A percentile compares a stretch with the other conserved stretches of the same genome.
Evolutionary conservation across 2,797 vertebrate genomes (phyloP).

Genomic region (Manis pentadactyla): DNA sequence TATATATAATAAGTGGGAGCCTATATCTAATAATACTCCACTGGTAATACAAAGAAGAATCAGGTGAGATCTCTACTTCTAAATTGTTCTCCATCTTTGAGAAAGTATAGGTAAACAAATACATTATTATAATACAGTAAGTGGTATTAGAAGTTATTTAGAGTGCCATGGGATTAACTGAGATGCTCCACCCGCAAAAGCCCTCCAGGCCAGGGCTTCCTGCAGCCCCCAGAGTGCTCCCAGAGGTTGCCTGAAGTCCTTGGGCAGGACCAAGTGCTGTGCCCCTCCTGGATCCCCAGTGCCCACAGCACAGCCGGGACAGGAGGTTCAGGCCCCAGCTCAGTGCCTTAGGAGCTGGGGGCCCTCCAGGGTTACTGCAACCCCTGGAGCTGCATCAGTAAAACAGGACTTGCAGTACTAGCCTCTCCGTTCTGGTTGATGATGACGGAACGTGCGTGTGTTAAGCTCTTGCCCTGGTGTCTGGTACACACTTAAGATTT

Average conservation of each 20-base stretch:
- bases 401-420: fast-evolving
- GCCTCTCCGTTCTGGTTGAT: neutral
- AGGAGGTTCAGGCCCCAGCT: neutral
- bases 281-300: neutral
- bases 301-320: fast-evolving
- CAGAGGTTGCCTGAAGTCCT: neutral
- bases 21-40: neutral
- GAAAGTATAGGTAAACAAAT: neutral
- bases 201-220: neutral
- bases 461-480: neutral
- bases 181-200: neutral
- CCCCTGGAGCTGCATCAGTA: fast-evolving
- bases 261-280: fast-evolving
- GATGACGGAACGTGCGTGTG: fast-evolving
- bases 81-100: neutral
- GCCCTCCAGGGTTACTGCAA: too few relatives aligned
- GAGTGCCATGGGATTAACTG: neutral
- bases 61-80: neutral
- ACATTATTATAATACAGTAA: neutral
- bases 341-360: too few relatives aligned
- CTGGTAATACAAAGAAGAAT: neutral
- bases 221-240: neutral
- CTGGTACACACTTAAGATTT: neutral
- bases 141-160: neutral
- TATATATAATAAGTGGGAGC: neutral